phyloP scores from a whole-genome alignment of 2,797 vertebrate species.

The Sitta carolinensis region DNA sequence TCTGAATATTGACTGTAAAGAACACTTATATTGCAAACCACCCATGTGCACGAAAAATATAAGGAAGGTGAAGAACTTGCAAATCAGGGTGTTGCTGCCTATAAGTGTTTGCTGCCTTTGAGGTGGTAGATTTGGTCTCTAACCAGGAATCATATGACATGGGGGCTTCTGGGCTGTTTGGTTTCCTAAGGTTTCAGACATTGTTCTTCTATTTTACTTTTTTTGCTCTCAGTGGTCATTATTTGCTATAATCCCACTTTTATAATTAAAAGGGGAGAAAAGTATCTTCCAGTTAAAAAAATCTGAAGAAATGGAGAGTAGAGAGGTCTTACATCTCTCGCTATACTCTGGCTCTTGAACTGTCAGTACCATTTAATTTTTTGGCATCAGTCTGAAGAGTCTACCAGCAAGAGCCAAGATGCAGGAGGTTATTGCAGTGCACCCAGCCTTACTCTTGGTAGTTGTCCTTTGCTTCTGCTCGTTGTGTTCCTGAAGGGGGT shows the following conservation, averaged over 20 bases:
- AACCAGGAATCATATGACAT: not conserved
- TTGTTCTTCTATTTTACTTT: not conserved
- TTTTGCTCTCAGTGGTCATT: not conserved
- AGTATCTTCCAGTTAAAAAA: not conserved
- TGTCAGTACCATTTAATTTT: not conserved
- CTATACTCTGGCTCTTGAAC: fast-evolving
- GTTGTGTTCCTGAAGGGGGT: not conserved
- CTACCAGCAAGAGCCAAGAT: not conserved
- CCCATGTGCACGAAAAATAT: not conserved
- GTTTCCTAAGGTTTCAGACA: not conserved
- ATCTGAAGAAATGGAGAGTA: not conserved
- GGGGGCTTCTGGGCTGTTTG: not conserved
- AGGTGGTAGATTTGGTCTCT: not conserved
- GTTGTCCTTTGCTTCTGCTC: not conserved
- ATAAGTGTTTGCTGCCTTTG: not conserved
- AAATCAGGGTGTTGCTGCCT: not conserved
- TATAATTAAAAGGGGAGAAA: not conserved
- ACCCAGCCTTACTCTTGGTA: not conserved
- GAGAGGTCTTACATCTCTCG: not conserved
- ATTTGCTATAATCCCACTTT: not conserved
- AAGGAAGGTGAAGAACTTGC: not conserved
- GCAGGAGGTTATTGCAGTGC: not conserved
- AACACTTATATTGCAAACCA: not conserved
- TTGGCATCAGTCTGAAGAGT: not conserved
- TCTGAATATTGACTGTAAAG: not conserved